These are phyloP conservation scores for Neoaliturus tenellus DNA, from an alignment of 2,888 invertebrate species.

Conservation along the genomic window DNA sequence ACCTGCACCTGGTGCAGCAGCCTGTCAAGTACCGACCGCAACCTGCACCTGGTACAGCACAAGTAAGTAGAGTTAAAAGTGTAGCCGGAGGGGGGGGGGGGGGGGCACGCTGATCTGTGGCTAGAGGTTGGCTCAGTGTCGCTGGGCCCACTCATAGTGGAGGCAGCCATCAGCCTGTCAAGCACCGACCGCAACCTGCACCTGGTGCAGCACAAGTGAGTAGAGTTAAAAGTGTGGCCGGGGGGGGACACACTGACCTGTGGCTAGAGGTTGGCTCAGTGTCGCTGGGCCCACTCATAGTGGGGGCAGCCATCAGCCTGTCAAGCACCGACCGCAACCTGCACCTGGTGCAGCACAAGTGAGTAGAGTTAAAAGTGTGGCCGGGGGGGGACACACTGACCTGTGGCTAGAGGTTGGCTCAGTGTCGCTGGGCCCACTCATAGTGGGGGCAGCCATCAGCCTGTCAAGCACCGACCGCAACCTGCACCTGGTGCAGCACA, in stretches of 20 bases:
- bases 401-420: slow-evolving; percentile 96
- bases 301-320: slow-evolving; percentile 92
- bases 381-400: too few relatives aligned
- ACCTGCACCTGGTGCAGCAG: slow-evolving; percentile 88
- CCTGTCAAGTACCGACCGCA: slow-evolving; percentile 84
- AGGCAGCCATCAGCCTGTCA: slow-evolving; percentile 90
- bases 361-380: too few relatives aligned
- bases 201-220: slow-evolving; percentile 85
- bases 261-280: slow-evolving; percentile 97
- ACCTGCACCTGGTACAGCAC: slow-evolving; percentile 86
- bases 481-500: slow-evolving; percentile 86
- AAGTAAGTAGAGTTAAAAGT: slow-evolving; percentile 74
- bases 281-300: slow-evolving; percentile 91
- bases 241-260: slow-evolving; percentile 80
- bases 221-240: too few relatives aligned
- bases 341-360: slow-evolving; percentile 88
- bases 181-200: slow-evolving; percentile 86
- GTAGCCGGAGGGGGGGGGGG: slow-evolving; percentile 62
- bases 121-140: slow-evolving; percentile 93
- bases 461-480: slow-evolving; percentile 86
- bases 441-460: slow-evolving; percentile 92
- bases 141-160: slow-evolving; percentile 93
- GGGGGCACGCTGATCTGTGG: slow-evolving; percentile 84
- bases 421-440: slow-evolving; percentile 91
- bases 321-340: slow-evolving; percentile 86